A percentile compares a stretch with the other conserved stretches of the same genome.
These are phyloP conservation scores for Poeciliopsis paucimaculata DNA, from an alignment of 2,797 vertebrate genomes.

Conservation along the genomic window DNA sequence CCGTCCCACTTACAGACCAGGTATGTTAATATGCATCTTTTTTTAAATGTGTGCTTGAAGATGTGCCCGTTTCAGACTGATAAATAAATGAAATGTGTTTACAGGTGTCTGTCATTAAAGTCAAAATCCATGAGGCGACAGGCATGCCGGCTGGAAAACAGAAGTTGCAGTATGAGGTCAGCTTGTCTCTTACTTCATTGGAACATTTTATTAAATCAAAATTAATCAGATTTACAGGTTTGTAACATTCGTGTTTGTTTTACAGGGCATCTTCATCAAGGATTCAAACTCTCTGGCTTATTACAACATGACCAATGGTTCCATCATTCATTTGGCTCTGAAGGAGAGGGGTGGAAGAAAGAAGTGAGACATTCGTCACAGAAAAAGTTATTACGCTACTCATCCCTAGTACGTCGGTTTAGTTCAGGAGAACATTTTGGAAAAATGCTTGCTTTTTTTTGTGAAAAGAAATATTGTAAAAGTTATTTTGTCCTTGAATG, in stretches of 20 bases:
- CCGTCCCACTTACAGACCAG: slow-evolving; percentile 96
- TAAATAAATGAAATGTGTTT: slow-evolving; percentile 43
- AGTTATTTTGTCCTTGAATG: not conserved
- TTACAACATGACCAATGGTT: slow-evolving; percentile 96
- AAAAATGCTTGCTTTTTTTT: slow-evolving; percentile 13
- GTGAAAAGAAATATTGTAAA: slow-evolving; percentile 11
- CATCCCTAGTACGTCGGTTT: slow-evolving; percentile 21
- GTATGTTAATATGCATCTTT: slow-evolving; percentile 62
- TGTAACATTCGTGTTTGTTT: not conserved
- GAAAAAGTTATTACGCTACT: slow-evolving; percentile 12
- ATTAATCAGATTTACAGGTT: not conserved
- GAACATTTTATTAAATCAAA: not conserved
- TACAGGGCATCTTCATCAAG: slow-evolving; percentile 99
- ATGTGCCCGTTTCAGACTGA: not conserved
- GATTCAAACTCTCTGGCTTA: slow-evolving; percentile 99
- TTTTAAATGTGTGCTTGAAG: not conserved
- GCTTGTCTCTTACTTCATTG: not conserved
- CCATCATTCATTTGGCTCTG: slow-evolving; percentile 94
- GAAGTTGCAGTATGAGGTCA: slow-evolving; percentile 97
- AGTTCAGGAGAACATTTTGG: slow-evolving; percentile 17
- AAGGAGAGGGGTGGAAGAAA: slow-evolving; percentile 99
- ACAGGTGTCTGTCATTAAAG: slow-evolving; percentile 98
- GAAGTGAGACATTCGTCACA: slow-evolving; percentile 81
- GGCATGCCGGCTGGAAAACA: slow-evolving; percentile 99
- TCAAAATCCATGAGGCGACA: slow-evolving; percentile 98